Percentiles rank a stretch among this genome's conserved stretches.
Conservation (phyloP, 1,140 invertebrate genomes). For the Drosophila subpulchrella region DNA sequence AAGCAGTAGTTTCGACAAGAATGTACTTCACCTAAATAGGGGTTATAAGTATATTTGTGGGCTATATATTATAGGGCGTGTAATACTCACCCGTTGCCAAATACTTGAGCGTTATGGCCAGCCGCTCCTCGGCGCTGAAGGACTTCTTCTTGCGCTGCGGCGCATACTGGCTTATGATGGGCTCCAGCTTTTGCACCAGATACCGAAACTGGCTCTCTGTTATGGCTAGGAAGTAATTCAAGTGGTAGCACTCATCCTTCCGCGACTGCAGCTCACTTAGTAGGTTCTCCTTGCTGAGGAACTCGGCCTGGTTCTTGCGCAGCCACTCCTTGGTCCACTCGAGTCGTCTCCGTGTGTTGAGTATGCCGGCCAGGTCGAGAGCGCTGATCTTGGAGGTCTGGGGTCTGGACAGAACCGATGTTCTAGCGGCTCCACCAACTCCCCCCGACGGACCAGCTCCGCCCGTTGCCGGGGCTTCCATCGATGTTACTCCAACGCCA, state of each 20-base stretch:
- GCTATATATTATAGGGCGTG: background rate
- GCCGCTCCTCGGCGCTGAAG: constrained; percentile 80
- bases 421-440: constrained; percentile 65
- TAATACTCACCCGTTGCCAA: constrained; percentile 77
- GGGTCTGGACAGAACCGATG: constrained; percentile 60
- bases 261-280: constrained; percentile 77
- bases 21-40: constrained; percentile 76
- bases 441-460: constrained; percentile 19
- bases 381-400: constrained; percentile 78
- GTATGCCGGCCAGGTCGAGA: constrained; percentile 75
- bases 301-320: constrained; percentile 78
- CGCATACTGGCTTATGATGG: constrained; percentile 78
- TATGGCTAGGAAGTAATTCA: constrained; percentile 83
- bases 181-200: constrained; percentile 76
- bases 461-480: constrained; percentile 41
- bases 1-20: constrained; percentile 84
- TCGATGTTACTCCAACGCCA: constrained; percentile 4
- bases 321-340: constrained; percentile 84
- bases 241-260: constrained; percentile 80
- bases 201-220: constrained; percentile 81
- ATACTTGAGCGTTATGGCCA: constrained; percentile 84
- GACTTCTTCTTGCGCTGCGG: constrained; percentile 82
- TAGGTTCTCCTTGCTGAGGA: constrained; percentile 77
- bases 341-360: constrained; percentile 71
- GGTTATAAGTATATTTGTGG: background rate